phyloP scores from a whole-genome alignment of 1,140 invertebrate genomes.

The fruit fly (Drosophila melanogaster) region DNA sequence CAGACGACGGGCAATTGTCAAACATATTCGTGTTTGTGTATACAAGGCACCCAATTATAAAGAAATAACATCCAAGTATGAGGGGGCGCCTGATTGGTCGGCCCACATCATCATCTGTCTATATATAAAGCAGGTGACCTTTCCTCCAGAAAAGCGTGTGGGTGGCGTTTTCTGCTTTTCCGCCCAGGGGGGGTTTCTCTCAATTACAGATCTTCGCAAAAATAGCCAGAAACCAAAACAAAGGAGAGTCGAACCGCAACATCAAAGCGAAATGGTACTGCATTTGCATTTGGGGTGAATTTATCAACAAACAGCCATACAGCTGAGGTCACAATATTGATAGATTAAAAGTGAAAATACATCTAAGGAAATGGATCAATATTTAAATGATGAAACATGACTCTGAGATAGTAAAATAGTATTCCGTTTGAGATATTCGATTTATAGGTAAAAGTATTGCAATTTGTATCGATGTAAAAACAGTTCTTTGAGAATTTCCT shows the following conservation, averaged over 20 bases:
- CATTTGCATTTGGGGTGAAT: slow-evolving; percentile 25
- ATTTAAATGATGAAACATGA: not conserved
- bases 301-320: slow-evolving; percentile 3
- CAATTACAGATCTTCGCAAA: slow-evolving; percentile 73
- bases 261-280: slow-evolving; percentile 43
- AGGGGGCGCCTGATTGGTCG: slow-evolving; percentile 45
- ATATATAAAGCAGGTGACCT: slow-evolving; percentile 72
- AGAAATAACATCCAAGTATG: slow-evolving; percentile 48
- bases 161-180: slow-evolving; percentile 22
- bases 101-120: slow-evolving; percentile 49
- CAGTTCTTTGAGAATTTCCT: not conserved
- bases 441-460: not conserved
- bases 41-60: slow-evolving; percentile 63
- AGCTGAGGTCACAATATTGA: not conserved
- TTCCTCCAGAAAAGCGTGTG: slow-evolving; percentile 49
- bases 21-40: slow-evolving; percentile 51
- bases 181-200: slow-evolving; percentile 40
- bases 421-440: not conserved
- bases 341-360: not conserved
- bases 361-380: not conserved
- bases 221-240: slow-evolving; percentile 51
- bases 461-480: not conserved
- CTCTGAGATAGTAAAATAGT: not conserved
- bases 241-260: slow-evolving; percentile 18
- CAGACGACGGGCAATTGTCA: slow-evolving; percentile 49